Evolutionary conservation across 2,888 invertebrate genomes (phyloP).

Genomic region (Physocephala rufipes): DNA sequence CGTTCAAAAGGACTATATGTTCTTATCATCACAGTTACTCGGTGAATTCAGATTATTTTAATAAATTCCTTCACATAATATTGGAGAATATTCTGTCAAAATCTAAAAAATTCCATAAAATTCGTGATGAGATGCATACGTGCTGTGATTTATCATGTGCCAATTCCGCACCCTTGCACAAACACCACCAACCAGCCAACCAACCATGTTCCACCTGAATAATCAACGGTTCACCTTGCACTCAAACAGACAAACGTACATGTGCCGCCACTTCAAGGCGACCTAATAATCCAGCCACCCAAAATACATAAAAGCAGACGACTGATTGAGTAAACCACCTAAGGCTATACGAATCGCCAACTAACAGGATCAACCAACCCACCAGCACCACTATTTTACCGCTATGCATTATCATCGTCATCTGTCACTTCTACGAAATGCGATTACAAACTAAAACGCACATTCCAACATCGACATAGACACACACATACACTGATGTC

Average conservation of each 20-base stretch:
- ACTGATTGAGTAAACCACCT: background rate
- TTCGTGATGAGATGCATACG: background rate
- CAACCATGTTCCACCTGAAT: background rate
- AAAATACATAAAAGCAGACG: background rate
- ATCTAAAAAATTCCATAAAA: background rate
- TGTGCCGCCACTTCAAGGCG: background rate
- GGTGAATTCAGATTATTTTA: no score
- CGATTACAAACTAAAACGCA: constrained; percentile 19
- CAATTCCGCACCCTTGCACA: no score
- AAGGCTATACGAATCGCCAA: background rate
- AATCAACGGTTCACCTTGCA: background rate
- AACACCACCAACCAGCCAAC: no score
- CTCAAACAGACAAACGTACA: no score
- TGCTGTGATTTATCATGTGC: background rate
- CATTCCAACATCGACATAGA: background rate
- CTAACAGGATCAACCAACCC: background rate
- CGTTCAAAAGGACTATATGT: no score
- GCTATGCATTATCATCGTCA: constrained; percentile 3
- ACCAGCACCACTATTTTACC: background rate
- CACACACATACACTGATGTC: background rate
- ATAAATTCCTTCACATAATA: background rate
- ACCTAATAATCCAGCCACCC: background rate
- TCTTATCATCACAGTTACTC: no score
- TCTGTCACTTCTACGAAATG: constrained; percentile 20
- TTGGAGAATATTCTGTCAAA: background rate